These are phyloP conservation scores for Pterois miles DNA, from an alignment of 2,797 vertebrate species.

Conservation along the genomic window DNA sequence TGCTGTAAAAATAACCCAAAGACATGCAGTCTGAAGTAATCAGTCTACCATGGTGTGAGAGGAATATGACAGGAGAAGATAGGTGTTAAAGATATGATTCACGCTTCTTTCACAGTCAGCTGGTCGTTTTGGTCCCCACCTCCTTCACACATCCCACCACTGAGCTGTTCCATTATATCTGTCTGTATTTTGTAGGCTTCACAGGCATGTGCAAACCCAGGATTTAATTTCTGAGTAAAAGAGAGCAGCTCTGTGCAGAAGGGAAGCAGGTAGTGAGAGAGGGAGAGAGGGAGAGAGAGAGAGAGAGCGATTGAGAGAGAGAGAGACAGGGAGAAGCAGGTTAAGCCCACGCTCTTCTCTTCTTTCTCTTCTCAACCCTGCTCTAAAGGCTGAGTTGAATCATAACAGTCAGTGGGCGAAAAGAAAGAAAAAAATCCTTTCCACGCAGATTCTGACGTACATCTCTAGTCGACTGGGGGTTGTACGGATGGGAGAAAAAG, in stretches of 20 bases:
- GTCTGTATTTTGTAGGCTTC: constrained; percentile 56
- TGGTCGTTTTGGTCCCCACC: constrained; percentile 68
- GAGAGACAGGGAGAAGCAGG: constrained; percentile 28
- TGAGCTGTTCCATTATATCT: constrained; percentile 71
- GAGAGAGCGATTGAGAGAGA: not conserved
- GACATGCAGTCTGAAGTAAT: constrained; percentile 26
- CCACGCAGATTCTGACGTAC: constrained; percentile 63
- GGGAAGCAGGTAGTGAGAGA: constrained; percentile 32
- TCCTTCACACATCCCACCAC: constrained; percentile 77
- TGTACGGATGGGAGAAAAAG: constrained; percentile 20
- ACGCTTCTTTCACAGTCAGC: constrained; percentile 68
- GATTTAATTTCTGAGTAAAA: constrained; percentile 49
- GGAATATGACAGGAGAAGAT: constrained; percentile 49
- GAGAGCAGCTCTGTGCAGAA: constrained; percentile 41
- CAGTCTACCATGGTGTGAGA: constrained; percentile 28
- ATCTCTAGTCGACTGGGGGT: constrained; percentile 40
- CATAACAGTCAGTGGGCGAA: constrained; percentile 73
- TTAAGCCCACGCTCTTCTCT: constrained; percentile 65
- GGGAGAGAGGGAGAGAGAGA: constrained; percentile 25
- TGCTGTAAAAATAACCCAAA: not conserved
- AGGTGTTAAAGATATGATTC: constrained; percentile 68
- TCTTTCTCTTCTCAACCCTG: constrained; percentile 46
- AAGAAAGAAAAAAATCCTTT: constrained; percentile 52
- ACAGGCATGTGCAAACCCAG: constrained; percentile 42
- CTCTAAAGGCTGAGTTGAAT: constrained; percentile 66